These are phyloP conservation scores for Perognathus longimembris DNA, from an alignment of 2,113 vertebrate genomes.

Conservation along the genomic window DNA sequence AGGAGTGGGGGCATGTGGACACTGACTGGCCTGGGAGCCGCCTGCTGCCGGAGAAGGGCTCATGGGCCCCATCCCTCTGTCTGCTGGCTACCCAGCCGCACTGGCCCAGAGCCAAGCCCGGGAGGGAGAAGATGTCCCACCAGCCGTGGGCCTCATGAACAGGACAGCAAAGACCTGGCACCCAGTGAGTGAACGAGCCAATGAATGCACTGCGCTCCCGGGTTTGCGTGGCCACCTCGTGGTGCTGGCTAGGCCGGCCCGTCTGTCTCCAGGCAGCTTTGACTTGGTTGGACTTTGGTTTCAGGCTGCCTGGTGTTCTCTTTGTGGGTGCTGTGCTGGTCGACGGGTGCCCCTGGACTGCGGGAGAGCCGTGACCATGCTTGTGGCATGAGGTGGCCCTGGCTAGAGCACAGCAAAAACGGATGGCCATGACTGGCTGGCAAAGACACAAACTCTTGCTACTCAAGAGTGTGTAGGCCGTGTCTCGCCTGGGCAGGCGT, in stretches of 20 bases:
- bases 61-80: not conserved
- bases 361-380: not conserved
- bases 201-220: not conserved
- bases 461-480: not conserved
- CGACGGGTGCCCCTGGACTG: no score
- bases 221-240: not conserved
- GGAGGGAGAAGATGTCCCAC: no score
- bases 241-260: not conserved
- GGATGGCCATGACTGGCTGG: not conserved
- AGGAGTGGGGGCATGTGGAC: no score
- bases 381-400: not conserved
- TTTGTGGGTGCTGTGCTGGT: fast-evolving
- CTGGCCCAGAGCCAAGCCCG: not conserved
- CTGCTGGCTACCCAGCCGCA: no score
- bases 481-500: no score
- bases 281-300: not conserved
- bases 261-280: not conserved
- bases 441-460: not conserved
- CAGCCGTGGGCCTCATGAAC: not conserved
- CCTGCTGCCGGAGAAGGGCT: no score
- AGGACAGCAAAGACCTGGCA: not conserved
- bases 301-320: not conserved
- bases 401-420: not conserved
- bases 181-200: not conserved
- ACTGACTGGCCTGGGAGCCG: no score